Conservation (phyloP, 2,797 vertebrate genomes). For the Salarias fasciatus region DNA sequence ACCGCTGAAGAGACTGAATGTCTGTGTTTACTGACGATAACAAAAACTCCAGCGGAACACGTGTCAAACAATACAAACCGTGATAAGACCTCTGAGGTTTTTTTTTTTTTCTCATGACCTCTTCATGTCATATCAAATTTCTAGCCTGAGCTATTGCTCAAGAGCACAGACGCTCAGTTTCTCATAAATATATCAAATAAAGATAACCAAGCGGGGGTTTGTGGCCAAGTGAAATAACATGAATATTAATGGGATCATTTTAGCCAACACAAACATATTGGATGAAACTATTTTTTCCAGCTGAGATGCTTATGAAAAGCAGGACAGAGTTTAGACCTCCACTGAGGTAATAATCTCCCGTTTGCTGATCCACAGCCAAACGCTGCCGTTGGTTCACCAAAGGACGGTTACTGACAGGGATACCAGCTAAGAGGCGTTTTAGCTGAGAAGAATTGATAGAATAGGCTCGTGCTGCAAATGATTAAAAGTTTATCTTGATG, state of each 20-base stretch:
- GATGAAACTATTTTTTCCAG: slow-evolving; percentile 40
- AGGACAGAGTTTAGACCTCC: slow-evolving; percentile 39
- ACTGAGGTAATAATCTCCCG: slow-evolving; percentile 27
- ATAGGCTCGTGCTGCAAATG: neutral
- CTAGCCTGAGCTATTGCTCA: slow-evolving; percentile 31
- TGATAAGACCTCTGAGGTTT: slow-evolving; percentile 11
- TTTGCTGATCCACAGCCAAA: slow-evolving; percentile 21
- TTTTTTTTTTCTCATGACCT: slow-evolving; percentile 25
- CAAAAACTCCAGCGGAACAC: slow-evolving; percentile 12
- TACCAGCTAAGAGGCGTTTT: slow-evolving; percentile 15
- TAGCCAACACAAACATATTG: slow-evolving; percentile 47
- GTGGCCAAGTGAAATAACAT: slow-evolving; percentile 57
- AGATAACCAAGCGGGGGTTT: slow-evolving; percentile 34
- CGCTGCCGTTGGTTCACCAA: neutral
- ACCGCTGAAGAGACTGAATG: slow-evolving; percentile 7
- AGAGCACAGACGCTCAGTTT: slow-evolving; percentile 33
- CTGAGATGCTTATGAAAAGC: slow-evolving; percentile 26
- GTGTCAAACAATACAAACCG: slow-evolving; percentile 12
- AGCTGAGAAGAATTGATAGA: slow-evolving; percentile 7
- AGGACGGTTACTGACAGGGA: neutral
- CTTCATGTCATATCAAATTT: slow-evolving; percentile 27
- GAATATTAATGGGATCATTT: slow-evolving; percentile 38
- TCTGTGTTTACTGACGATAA: slow-evolving; percentile 31
- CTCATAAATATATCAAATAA: slow-evolving; percentile 54
- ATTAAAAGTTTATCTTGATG: neutral